Conservation (phyloP, 1,140 invertebrate species). For the Choristoneura fumiferana region DNA sequence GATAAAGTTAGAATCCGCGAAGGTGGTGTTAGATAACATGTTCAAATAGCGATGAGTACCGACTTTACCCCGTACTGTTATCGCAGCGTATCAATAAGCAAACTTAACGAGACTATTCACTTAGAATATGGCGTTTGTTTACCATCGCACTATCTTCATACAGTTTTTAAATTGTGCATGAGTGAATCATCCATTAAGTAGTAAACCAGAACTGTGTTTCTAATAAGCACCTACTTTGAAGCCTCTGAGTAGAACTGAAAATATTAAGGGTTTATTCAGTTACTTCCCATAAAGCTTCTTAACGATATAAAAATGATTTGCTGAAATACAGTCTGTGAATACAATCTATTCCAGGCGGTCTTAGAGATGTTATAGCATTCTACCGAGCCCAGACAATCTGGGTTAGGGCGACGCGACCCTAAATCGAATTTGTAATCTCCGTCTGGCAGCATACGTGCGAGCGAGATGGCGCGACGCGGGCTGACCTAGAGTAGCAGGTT, state of each 20-base stretch:
- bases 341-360: conserved; percentile 19
- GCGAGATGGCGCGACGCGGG: conserved; percentile 40
- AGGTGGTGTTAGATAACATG: conserved; percentile 37
- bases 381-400: conserved; percentile 57
- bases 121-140: conserved; percentile 36
- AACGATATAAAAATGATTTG: too few species aligned
- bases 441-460: conserved; percentile 44
- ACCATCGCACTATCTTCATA: background rate
- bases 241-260: too few species aligned
- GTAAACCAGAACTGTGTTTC: too few species aligned
- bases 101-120: conserved; percentile 44
- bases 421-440: conserved; percentile 54
- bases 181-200: background rate
- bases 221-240: too few species aligned
- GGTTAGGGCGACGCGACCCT: conserved; percentile 73
- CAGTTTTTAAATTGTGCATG: background rate
- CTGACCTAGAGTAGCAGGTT: conserved; percentile 75
- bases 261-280: too few species aligned
- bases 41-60: conserved; percentile 48
- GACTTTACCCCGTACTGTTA: conserved; percentile 43
- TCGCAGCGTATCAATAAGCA: conserved; percentile 57
- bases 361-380: conserved; percentile 38
- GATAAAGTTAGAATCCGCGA: conserved; percentile 42
- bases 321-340: too few species aligned
- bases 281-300: too few species aligned